Conservation (phyloP, 2,113 vertebrate genomes). For the Micronycteris hirsuta region DNA sequence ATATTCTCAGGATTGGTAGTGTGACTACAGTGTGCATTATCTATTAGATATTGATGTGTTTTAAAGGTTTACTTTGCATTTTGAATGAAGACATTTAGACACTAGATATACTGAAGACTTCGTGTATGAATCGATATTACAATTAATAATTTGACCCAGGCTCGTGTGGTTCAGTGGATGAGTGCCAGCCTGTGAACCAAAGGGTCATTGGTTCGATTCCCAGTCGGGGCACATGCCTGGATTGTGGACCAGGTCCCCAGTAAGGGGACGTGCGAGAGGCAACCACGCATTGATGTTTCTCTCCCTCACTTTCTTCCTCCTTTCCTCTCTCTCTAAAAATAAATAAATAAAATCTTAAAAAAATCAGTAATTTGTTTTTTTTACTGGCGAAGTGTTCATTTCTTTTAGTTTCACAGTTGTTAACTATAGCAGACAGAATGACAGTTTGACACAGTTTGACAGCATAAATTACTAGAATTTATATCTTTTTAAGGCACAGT, state of each 20-base stretch:
- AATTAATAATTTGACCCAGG: background rate
- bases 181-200: too few relatives aligned
- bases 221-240: too few relatives aligned
- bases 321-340: too few relatives aligned
- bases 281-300: too few relatives aligned
- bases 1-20: background rate
- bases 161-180: too few relatives aligned
- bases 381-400: background rate
- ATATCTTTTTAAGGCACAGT: background rate
- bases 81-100: background rate
- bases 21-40: background rate
- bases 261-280: too few relatives aligned
- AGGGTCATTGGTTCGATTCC: too few relatives aligned
- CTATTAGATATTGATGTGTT: background rate
- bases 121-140: background rate
- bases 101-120: background rate
- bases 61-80: constrained; percentile 24
- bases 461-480: constrained; percentile 16
- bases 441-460: background rate
- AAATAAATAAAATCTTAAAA: background rate
- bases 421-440: background rate
- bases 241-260: too few relatives aligned
- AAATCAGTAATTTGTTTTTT: background rate
- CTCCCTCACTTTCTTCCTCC: too few relatives aligned
- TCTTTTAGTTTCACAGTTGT: constrained; percentile 6